A percentile compares a stretch with the other conserved stretches of the same genome.
These are phyloP conservation scores for Himalopsyche japonica DNA, from an alignment of 2,888 invertebrate species.

Conservation along the genomic window DNA sequence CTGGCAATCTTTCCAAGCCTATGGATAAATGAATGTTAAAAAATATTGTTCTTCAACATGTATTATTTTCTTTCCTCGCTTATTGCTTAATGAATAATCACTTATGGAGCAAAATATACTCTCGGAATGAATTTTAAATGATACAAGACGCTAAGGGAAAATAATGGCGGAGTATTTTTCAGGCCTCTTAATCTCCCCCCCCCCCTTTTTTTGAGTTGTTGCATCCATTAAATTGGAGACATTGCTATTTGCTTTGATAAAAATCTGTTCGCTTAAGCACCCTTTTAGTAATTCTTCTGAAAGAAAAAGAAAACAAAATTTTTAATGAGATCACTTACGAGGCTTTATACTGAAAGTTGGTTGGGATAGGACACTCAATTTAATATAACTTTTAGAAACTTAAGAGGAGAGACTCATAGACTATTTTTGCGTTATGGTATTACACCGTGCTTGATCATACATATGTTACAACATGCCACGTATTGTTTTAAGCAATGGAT, in stretches of 20 bases:
- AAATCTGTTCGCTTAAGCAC: neutral
- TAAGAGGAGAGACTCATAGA: no score
- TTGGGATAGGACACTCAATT: neutral
- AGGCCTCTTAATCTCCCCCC: neutral
- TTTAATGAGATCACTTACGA: neutral
- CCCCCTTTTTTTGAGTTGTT: neutral
- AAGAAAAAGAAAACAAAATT: neutral
- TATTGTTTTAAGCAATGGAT: no score
- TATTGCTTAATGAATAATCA: neutral
- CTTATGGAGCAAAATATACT: neutral
- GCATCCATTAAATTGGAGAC: neutral
- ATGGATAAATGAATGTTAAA: neutral
- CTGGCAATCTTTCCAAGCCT: no score
- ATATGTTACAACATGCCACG: no score
- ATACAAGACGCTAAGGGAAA: neutral
- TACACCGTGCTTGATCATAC: no score
- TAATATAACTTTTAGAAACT: no score
- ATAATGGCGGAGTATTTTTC: neutral
- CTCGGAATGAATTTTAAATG: neutral
- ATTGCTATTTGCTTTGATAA: slow-evolving; percentile 1
- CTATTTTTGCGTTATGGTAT: no score
- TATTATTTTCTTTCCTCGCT: neutral
- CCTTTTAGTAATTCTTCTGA: neutral
- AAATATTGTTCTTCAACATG: neutral
- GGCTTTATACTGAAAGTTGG: neutral